Conservation (phyloP, 1,140 invertebrate species). For the Ostrea edulis region DNA sequence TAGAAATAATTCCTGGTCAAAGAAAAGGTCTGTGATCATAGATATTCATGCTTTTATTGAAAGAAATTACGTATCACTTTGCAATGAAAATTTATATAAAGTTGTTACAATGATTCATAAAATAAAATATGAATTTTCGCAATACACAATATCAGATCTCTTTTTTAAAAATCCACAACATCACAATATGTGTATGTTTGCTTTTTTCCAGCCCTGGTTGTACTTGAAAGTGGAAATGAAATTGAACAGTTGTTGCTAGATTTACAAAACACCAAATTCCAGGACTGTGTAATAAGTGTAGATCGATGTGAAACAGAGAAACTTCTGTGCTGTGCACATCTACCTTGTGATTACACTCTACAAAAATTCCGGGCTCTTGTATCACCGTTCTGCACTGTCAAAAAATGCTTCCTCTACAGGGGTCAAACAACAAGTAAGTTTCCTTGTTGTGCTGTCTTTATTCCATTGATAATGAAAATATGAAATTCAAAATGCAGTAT, state of each 20-base stretch:
- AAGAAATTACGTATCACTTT: too few relatives aligned
- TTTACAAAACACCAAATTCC: constrained; percentile 65
- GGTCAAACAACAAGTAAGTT: constrained; percentile 54
- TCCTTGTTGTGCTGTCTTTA: background rate
- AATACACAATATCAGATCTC: background rate
- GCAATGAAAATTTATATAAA: too few relatives aligned
- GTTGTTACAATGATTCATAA: too few relatives aligned
- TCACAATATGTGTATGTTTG: background rate
- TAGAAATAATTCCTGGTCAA: constrained; percentile 16
- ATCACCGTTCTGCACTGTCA: constrained; percentile 79
- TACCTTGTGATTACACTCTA: constrained; percentile 80
- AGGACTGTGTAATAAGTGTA: constrained; percentile 72
- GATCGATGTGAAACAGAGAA: constrained; percentile 81
- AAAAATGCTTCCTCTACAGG: constrained; percentile 82
- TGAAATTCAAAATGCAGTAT: background rate
- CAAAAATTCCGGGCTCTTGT: constrained; percentile 81
- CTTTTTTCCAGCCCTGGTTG: constrained; percentile 67
- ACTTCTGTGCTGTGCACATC: constrained; percentile 82
- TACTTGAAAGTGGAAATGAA: constrained; percentile 64
- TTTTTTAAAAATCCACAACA: background rate
- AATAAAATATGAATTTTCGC: too few relatives aligned
- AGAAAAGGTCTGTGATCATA: background rate
- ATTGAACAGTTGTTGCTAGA: constrained; percentile 65
- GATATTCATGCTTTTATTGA: too few relatives aligned
- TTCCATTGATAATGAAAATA: background rate